A percentile compares a stretch with the other conserved stretches of the same genome.
Evolutionary conservation across 2,888 invertebrate genomes (phyloP).

Genomic region (Drosophila robusta): DNA sequence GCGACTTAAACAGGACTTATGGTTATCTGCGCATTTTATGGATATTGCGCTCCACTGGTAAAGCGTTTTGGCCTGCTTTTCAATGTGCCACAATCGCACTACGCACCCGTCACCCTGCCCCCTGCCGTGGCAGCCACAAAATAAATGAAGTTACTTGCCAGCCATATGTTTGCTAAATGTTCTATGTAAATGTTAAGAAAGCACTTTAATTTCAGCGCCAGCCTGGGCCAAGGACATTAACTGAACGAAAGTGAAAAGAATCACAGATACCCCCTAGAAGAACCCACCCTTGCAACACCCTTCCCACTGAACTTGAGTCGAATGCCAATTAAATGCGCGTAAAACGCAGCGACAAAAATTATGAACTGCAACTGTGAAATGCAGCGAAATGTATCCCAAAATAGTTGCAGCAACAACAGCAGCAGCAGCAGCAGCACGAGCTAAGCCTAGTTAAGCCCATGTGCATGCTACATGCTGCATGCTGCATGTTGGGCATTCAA

Average conservation of each 20-base stretch:
- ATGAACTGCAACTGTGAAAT: conserved; percentile 55
- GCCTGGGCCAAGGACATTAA: conserved; percentile 60
- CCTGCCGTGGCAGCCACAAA: conserved; percentile 20
- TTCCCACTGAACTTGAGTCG: conserved; percentile 54
- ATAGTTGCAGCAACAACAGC: conserved; percentile 57
- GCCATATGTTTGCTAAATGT: conserved; percentile 76
- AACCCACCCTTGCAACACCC: background rate
- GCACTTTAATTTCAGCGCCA: conserved; percentile 68
- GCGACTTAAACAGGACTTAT: conserved; percentile 80
- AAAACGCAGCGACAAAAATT: conserved; percentile 55
- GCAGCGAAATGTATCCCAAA: conserved; percentile 50
- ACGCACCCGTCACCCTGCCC: background rate
- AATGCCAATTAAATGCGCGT: conserved; percentile 62
- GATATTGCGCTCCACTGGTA: conserved; percentile 68
- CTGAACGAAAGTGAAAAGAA: conserved; percentile 47
- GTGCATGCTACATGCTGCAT: conserved; percentile 59
- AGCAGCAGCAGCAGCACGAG: conserved; percentile 47
- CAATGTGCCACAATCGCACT: conserved; percentile 44
- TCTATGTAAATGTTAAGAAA: conserved; percentile 76
- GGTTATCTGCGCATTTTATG: conserved; percentile 82
- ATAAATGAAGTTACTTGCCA: conserved; percentile 77
- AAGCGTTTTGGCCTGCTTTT: conserved; percentile 58
- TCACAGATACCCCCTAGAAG: background rate
- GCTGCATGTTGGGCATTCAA: conserved; percentile 51
- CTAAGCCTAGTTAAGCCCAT: conserved; percentile 76